Evolutionary conservation across 1,140 invertebrate species (phyloP), one percentile per base, ranked within the genome.

Genomic region (Ladona fulva): DNA sequence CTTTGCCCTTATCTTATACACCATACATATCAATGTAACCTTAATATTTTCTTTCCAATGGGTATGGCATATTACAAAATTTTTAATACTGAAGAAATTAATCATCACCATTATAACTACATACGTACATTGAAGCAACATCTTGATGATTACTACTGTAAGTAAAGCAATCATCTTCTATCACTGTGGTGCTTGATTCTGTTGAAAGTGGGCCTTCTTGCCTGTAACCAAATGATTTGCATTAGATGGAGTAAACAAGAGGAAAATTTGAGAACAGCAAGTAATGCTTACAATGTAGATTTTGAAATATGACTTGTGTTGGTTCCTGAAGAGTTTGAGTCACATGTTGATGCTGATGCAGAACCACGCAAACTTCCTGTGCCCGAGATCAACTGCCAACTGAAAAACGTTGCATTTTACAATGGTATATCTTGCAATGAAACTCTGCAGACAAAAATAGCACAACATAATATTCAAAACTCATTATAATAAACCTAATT

Each of bases 371-470:
- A 83, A 80, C 90, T 91, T 16, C 90, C 90, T 14, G 89, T 90
- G 37, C 89, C 90, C 12, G 90, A 89, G 75, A 92, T 89, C 82
- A 91, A 87, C 81, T 92, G 90, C 91, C 91, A 92, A 80, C 90
- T 91, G 77, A 12, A 66, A 79, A 81, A 66, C 14, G 3, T 19
- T 19, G 52, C 52, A 66, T 12, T 19, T 66, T 66, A 66, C n/a
- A 66, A 37, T 37, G 29, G 8, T 8, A 37, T 37, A 8, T 8
- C 29, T 24, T 79, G 80, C 29, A 78, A 77, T 19, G 16, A 66
- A 66, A 66, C 8, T 37, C n/a, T n/a, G n/a, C n/a, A n/a, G n/a
- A n/a, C n/a, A n/a, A n/a, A n/a, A n/a, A n/a, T n/a, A n/a, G n/a
- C n/a, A n/a, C n/a, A n/a, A n/a, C n/a, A n/a, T n/a, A n/a, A n/a